Conservation (phyloP, 2,888 invertebrate genomes). For the Lottia scabra region DNA sequence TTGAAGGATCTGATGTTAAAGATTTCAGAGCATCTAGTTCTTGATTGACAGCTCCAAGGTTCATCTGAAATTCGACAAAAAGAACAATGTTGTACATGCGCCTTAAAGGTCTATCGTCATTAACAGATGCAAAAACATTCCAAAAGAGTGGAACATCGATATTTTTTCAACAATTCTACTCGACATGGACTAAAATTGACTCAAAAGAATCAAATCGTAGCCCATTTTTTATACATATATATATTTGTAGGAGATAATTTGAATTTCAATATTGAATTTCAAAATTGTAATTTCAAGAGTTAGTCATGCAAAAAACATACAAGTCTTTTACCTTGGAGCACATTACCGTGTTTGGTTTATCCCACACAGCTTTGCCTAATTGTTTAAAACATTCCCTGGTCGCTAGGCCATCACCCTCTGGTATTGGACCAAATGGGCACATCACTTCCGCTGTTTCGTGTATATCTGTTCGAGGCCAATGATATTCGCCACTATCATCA, state of each 20-base stretch:
- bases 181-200: too few relatives aligned
- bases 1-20: constrained; percentile 48
- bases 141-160: too few relatives aligned
- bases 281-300: too few relatives aligned
- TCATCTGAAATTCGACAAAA: constrained; percentile 34
- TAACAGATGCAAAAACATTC: too few relatives aligned
- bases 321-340: constrained; percentile 38
- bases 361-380: constrained; percentile 38
- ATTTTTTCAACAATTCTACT: too few relatives aligned
- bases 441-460: constrained; percentile 28
- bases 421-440: constrained; percentile 38
- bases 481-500: constrained; percentile 42
- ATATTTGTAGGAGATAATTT: too few relatives aligned
- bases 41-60: constrained; percentile 45
- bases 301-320: too few relatives aligned
- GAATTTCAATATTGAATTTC: too few relatives aligned
- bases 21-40: constrained; percentile 45
- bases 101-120: too few relatives aligned
- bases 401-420: constrained; percentile 18
- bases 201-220: too few relatives aligned
- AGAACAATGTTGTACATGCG: neutral
- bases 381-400: constrained; percentile 33
- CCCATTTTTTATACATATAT: too few relatives aligned
- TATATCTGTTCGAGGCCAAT: constrained; percentile 38
- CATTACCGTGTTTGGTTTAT: constrained; percentile 30